Base-by-base conservation (phyloP, 2,888 invertebrate species). In the Blera fallax region DNA sequence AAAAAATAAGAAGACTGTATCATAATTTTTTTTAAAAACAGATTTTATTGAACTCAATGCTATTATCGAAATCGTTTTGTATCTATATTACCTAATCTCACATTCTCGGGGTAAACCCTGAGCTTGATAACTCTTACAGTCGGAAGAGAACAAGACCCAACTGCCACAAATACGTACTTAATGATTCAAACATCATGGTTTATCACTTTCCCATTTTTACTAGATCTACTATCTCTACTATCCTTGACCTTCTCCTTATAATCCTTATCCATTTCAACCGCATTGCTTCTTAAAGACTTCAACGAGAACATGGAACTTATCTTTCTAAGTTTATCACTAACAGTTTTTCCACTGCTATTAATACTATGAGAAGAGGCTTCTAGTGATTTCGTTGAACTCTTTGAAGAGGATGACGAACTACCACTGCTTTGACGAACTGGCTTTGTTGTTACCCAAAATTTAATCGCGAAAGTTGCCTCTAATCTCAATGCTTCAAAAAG, bases 391-490 rank as follows among this genome's bases (percentile, higher is more conserved):
- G 88, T 89, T 0, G 91, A 90, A 40, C 89, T 89, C 4, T 88
- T 89, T 0, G 90, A 89, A 11, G 89, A 89, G 0, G 90, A 88
- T 1, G 89, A 88, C 3, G 90, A 89, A 2, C 88, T 85, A 0
- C 78, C 88, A 6, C 90, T 89, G 64, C 91, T 90, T 5, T 89
- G 88, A 14, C 89, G 90, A 3, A 95, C 95, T 1, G 95, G 95
- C 88, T 97, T 97, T 60, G 95, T 95, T 18, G 95, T 94, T 87
- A 95, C 94, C 94, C 95, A 95, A 89, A 96, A 94, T 90, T 95
- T 94, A 18, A 96, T 89, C 0, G 95, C 95, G 90, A 97, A 97
- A 78, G 93, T 93, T 0, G 95, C 89, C 90, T 97, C 97, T 0
- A 94, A 93, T 89, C 94, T 93, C 48, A 96, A 93, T 0, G 96